phyloP scores from a whole-genome alignment of 2,888 invertebrate genomes.

The Dryomyza anilis region DNA sequence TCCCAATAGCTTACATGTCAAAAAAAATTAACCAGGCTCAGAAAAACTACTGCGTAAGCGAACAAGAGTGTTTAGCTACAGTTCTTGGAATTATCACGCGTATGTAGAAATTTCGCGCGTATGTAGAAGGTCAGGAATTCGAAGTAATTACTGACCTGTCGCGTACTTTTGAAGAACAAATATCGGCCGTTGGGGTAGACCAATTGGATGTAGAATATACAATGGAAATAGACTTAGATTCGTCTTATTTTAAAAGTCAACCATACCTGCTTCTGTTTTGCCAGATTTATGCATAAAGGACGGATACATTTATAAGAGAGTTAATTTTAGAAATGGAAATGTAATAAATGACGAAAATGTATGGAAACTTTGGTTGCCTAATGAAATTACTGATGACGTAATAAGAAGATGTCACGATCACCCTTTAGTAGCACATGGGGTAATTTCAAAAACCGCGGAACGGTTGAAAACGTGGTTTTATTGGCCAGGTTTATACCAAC shows the following conservation, averaged over 20 bases:
- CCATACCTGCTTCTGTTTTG: neutral
- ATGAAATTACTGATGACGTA: neutral
- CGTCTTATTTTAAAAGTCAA: neutral
- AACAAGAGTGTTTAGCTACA: neutral
- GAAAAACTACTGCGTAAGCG: neutral
- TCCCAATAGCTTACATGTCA: conserved; percentile 4
- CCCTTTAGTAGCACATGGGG: neutral
- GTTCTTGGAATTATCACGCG: neutral
- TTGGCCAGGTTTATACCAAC: conserved; percentile 1
- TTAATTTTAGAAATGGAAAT: neutral
- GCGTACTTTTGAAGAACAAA: neutral
- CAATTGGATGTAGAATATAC: neutral
- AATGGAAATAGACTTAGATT: neutral
- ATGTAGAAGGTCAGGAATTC: neutral
- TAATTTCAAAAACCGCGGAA: neutral
- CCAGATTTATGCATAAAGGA: neutral
- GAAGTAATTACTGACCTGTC: conserved; percentile 5
- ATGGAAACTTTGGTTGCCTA: conserved; percentile 14
- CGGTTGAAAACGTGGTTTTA: neutral
- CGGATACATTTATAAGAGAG: neutral
- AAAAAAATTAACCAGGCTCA: conserved; percentile 6
- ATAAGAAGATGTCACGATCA: neutral
- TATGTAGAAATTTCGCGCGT: neutral
- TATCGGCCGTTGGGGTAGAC: conserved; percentile 1
- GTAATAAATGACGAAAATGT: neutral